Evolutionary conservation across 2,888 invertebrate genomes (phyloP), one percentile per base, ranked within the genome.

Genomic region (Tachina lurida): DNA sequence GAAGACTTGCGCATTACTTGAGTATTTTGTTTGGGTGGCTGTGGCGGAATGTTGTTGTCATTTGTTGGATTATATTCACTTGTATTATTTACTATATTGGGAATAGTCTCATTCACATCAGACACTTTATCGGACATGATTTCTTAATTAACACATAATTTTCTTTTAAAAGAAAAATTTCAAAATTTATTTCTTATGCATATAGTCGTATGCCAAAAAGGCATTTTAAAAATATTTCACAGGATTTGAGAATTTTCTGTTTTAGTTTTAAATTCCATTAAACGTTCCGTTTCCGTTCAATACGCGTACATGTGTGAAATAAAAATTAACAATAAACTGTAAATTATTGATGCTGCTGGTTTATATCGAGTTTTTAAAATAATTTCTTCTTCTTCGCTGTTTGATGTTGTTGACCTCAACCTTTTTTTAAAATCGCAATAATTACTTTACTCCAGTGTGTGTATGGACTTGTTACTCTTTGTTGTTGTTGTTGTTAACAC

Each of bases 81-180:
- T 47, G 87, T 87, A 10, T 84, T 87, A 41, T 79, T 71, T 13
- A 31, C 5, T 5, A 84, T 47, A 58, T 87, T 87, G n/a, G 78
- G 83, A 65, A 70, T 70, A 22, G 86, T 86, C 74, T 88, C 90
- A 86, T 90, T 90, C 71, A 89, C 88, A 88, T 91, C 91, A 75
- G 88, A 89, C 82, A 91, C 88, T 89, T 91, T 90, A 88, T 90
- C 91, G 56, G 88, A 88, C 92, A 91, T 84, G 63, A 2, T 54
- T 70, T 52, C 17, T 19, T 3, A 39, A n/a, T 31, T 52, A 49
- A 10, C 15, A 8, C 19, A 15, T 0, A 9, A 13, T 17, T 39
- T 41, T 62, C 4, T 62, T 62, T 41, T 41, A 39, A 62, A 41
- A 10, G 19, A 22, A 3, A 13, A 22, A 43, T 62, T 62, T 62